phyloP scores from a whole-genome alignment of 2,113 vertebrate genomes.

The Phodopus roborovskii region DNA sequence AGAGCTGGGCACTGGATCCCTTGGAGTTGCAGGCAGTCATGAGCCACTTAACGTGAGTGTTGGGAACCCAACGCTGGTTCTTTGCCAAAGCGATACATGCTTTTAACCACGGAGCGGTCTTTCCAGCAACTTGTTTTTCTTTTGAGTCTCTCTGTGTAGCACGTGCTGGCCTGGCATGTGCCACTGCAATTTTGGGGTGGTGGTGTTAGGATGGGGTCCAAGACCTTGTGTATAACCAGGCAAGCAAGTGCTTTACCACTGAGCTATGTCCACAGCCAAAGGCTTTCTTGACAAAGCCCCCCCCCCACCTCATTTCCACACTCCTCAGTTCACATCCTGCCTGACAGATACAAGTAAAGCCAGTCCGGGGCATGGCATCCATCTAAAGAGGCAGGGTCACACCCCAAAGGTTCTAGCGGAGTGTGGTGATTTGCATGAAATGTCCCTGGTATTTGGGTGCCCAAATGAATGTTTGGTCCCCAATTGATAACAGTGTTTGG shows the following conservation, averaged over 20 bases:
- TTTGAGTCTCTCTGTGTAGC: not conserved
- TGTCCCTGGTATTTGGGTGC: not conserved
- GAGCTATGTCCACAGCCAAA: not conserved
- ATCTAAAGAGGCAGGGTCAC: not conserved
- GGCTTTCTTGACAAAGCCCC: not conserved
- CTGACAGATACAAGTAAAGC: not conserved
- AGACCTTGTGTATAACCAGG: not conserved
- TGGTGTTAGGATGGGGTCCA: too few relatives aligned
- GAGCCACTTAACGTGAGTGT: not conserved
- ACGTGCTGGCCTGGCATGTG: not conserved
- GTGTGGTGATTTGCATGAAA: not conserved
- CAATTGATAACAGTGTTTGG: not conserved
- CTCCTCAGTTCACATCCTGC: not conserved
- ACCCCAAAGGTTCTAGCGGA: not conserved
- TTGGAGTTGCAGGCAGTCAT: not conserved
- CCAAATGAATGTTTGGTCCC: not conserved
- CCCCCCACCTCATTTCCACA: too few relatives aligned
- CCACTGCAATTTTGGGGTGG: not conserved
- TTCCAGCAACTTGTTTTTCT: not conserved
- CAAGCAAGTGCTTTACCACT: not conserved
- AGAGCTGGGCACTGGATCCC: not conserved
- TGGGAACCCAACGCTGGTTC: not conserved
- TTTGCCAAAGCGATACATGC: not conserved
- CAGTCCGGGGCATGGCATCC: too few relatives aligned
- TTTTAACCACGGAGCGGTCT: not conserved